Percentiles rank a stretch among this genome's conserved stretches.
phyloP scores from a whole-genome alignment of 2,113 vertebrate species.

The Chamaetylas fuelleborni region DNA sequence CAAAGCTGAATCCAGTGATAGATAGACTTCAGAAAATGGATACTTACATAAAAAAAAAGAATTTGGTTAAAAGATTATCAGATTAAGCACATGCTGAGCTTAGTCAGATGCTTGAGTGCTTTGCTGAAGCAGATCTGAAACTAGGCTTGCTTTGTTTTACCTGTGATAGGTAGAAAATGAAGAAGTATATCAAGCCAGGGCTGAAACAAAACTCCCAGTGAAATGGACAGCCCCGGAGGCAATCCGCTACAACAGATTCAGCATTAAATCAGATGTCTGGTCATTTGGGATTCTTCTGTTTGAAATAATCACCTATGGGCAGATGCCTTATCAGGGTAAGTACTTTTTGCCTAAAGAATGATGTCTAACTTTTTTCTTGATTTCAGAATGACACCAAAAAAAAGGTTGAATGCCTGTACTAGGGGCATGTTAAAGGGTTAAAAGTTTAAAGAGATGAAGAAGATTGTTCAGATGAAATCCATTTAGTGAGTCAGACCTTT shows the following conservation, averaged over 20 bases:
- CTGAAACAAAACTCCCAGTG: conserved; percentile 89
- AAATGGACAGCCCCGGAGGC: conserved; percentile 97
- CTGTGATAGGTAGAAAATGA: conserved; percentile 80
- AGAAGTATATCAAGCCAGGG: conserved; percentile 82
- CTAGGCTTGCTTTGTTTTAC: conserved; percentile 14
- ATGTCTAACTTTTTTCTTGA: not conserved
- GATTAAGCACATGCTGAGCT: not conserved
- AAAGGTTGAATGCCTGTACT: not conserved
- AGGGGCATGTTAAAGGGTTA: not conserved
- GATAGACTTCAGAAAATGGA: not conserved
- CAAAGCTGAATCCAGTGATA: not conserved
- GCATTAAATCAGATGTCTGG: conserved; percentile 95
- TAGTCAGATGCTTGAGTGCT: not conserved
- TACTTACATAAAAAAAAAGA: not conserved
- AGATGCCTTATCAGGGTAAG: conserved; percentile 90
- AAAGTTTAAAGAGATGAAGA: not conserved
- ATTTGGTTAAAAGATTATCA: not conserved
- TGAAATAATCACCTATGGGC: conserved; percentile 94
- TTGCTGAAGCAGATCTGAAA: not conserved
- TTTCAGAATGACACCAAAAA: not conserved
- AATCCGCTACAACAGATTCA: conserved; percentile 82
- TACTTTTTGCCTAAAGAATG: conserved; percentile 23
- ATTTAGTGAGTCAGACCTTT: not conserved
- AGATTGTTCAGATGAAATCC: not conserved
- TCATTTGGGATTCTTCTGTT: conserved; percentile 93